A percentile compares a stretch with the other conserved stretches of the same genome.
phyloP scores from a whole-genome alignment of 2,888 invertebrate genomes.

The Ennomos erosarius region DNA sequence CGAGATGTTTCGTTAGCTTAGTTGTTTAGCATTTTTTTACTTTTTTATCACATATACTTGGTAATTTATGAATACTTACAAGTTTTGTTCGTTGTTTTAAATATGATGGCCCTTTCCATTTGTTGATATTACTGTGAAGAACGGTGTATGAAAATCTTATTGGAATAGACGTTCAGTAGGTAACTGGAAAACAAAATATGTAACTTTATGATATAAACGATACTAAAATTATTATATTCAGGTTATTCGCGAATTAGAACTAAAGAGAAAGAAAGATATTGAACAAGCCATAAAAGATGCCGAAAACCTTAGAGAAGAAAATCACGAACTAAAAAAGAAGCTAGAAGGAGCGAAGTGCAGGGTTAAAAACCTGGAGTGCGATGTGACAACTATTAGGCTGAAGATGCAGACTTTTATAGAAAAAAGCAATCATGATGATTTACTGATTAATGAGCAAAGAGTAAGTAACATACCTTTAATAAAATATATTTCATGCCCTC shows the following conservation, averaged over 20 bases:
- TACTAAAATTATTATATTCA: conserved; percentile 40
- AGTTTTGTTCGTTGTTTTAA: no score
- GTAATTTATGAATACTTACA: no score
- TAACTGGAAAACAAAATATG: no score
- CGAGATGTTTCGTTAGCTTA: conserved; percentile 1
- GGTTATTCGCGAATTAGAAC: conserved; percentile 82
- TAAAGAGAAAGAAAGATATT: conserved; percentile 83
- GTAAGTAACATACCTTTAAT: conserved; percentile 58
- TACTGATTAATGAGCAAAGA: conserved; percentile 86
- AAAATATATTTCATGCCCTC: no score
- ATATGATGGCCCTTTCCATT: no score
- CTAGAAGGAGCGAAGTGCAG: conserved; percentile 88
- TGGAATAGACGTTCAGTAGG: no score
- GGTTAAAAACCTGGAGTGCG: conserved; percentile 88
- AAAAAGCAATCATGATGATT: conserved; percentile 87
- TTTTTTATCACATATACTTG: no score
- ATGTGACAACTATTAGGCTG: conserved; percentile 83
- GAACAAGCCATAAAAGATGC: conserved; percentile 87
- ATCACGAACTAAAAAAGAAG: conserved; percentile 87
- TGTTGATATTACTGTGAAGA: no score
- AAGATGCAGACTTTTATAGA: conserved; percentile 86
- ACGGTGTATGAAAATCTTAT: no score
- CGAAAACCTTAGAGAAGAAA: conserved; percentile 77
- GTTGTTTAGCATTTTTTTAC: no score
- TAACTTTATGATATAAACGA: no score